Evolutionary conservation across 1,140 invertebrate species (phyloP), one percentile per base, ranked within the genome.

Genomic region (Halyomorpha halys): DNA sequence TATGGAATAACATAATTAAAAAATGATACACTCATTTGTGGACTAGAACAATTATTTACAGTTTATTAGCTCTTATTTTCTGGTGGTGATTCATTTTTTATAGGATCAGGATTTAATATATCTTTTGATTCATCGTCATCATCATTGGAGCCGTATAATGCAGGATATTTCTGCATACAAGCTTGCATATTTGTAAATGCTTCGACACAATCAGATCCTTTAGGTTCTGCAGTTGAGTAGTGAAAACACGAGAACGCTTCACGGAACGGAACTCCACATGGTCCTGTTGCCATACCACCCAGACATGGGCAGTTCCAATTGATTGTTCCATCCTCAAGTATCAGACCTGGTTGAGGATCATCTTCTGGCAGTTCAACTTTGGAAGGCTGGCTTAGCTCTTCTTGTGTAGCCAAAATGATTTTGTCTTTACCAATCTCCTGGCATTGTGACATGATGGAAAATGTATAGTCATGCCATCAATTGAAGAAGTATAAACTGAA

Each of bases 261-360:
- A 61, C 94, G 76, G 75, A 97, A 97, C 74, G 94, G 86, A 15
- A 88, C 77, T 0, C 92, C 94, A 75, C 95, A 98, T 0, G 95
- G 94, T 2, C 94, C 94, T 5, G 90, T 91, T 6, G 93, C 90
- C 89, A 96, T 94, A 16, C 92, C 91, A 27, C 94, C 94, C 19
- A 97, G 79, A 76, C 95, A 98, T 0, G 94, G 95, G 72, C 95
- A 98, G 72, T 88, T 87, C 93, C 94, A 98, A 76, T 98, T 98
- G 64, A 98, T 96, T 56, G 89, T 84, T 8, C 95, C 94, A 78
- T 91, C 89, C 2, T 86, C 79, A 34, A 90, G 76, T 64, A 97
- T 85, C 1, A 96, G 76, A 30, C 94, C 93, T 64, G 85, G 83
- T 62, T 82, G 79, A 9, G 84, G 82, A 68, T 89, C 87, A 15